Evolutionary conservation across 2,113 vertebrate species (phyloP), one percentile per base, ranked within the genome.

Genomic region (Poecile atricapillus): DNA sequence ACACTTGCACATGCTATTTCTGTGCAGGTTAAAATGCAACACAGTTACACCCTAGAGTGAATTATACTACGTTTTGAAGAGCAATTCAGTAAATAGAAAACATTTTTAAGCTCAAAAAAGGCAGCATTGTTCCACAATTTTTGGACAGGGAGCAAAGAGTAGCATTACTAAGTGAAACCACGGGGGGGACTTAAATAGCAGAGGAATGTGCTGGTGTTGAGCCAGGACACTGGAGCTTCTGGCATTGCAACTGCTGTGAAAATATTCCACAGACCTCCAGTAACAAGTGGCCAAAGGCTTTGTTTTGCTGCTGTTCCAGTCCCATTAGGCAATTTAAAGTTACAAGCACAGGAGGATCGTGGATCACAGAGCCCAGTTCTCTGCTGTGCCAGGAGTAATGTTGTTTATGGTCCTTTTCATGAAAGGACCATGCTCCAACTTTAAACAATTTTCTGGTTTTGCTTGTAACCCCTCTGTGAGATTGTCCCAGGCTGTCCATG

Each of bases 211-310:
- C 60, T 97, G 95, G 88, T 94, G 70, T 94, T 96, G 79, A 89
- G 90, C 96, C 97, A 97, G 71, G 92, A 93, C 56, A 82, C 83
- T 84, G 93, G 95, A 95, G 93, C 84, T 95, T 93, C 95, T 97
- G 96, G 96, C 90, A 83, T 63, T 76, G 37, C 30, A 8, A 71
- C 62, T 62, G 68, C 94, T 67, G 58, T 0, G 5, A 81, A 95
- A 81, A 97, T 89, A 77, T 76, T 81, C 83, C 80, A 59, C 81
- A 43, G n/a, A 67, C 44, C 89, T 94, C 86, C 93, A 83, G 92
- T 81, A 93, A 92, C 60, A 70, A 93, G 87, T 82, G 83, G 69
- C 65, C 73, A 43, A 94, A 96, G 65, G 69, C 53, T 55, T 96
- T 71, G 39, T 78, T 97, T 95, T 97, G 53, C 83, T 96, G 65